phyloP scores from a whole-genome alignment of 2,888 invertebrate genomes.

The Eucriotettix oculatus region DNA sequence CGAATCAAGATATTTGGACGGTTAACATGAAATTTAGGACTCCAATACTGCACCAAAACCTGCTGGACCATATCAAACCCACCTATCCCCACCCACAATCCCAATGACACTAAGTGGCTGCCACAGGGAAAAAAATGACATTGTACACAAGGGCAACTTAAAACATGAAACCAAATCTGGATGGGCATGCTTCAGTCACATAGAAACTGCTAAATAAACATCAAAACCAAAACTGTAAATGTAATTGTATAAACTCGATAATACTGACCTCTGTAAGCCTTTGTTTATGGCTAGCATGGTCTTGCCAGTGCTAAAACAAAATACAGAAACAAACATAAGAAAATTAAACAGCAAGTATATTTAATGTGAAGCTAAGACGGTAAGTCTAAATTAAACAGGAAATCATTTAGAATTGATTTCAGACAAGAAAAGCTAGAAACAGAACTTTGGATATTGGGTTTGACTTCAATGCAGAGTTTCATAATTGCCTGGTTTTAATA shows the following conservation, averaged over 20 bases:
- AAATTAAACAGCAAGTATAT: slow-evolving; percentile 16
- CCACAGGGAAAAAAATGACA: slow-evolving; percentile 7
- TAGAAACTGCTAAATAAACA: slow-evolving; percentile 17
- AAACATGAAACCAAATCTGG: slow-evolving; percentile 11
- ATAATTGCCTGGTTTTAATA: slow-evolving; percentile 10
- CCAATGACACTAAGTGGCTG: neutral
- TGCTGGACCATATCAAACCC: no score
- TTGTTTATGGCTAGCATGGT: slow-evolving; percentile 73
- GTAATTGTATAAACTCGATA: slow-evolving; percentile 15
- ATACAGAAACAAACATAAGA: slow-evolving; percentile 32
- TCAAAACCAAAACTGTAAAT: slow-evolving; percentile 14
- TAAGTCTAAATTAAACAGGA: slow-evolving; percentile 14
- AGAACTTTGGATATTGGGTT: slow-evolving; percentile 10
- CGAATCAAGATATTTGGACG: no score
- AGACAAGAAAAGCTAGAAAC: slow-evolving; percentile 14
- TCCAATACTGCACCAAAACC: no score
- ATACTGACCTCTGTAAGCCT: slow-evolving; percentile 64
- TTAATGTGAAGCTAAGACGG: slow-evolving; percentile 14
- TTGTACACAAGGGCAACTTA: slow-evolving; percentile 9
- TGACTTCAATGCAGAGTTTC: slow-evolving; percentile 12
- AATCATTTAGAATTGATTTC: slow-evolving; percentile 11
- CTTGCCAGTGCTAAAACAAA: slow-evolving; percentile 61
- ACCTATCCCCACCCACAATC: no score
- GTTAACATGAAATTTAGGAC: no score
- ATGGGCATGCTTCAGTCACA: slow-evolving; percentile 16